Percentiles rank a stretch among this genome's conserved stretches.
These are phyloP conservation scores for Falco rusticolus DNA, from an alignment of 2,797 vertebrate species.

Conservation along the genomic window DNA sequence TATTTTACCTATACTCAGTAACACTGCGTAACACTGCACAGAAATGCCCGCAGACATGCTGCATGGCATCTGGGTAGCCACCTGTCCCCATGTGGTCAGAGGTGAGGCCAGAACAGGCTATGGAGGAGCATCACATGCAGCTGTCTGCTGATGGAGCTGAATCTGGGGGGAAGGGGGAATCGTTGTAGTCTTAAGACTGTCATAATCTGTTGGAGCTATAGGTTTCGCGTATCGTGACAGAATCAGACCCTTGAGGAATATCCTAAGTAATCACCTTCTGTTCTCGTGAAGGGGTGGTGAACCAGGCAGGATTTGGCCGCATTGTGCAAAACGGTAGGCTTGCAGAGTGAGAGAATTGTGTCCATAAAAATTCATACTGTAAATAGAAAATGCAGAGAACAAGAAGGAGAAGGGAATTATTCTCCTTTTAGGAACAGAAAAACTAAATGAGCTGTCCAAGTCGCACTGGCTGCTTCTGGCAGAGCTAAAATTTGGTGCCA, in stretches of 20 bases:
- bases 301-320: background rate
- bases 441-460: background rate
- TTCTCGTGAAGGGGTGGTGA: background rate
- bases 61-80: background rate
- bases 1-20: background rate
- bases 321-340: accelerated
- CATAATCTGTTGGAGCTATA: background rate
- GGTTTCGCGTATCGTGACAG: background rate
- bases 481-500: background rate
- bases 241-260: background rate
- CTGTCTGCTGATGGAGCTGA: background rate
- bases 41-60: accelerated
- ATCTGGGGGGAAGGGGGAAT: accelerated
- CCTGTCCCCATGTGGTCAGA: background rate
- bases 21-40: background rate
- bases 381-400: background rate
- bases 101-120: background rate
- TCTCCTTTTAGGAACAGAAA: background rate
- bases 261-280: background rate
- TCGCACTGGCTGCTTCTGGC: background rate
- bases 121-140: background rate
- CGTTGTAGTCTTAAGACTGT: background rate
- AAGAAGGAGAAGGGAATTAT: background rate
- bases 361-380: background rate
- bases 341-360: background rate